Conservation (phyloP, 2,888 invertebrate species). For the Microplitis manilae region DNA sequence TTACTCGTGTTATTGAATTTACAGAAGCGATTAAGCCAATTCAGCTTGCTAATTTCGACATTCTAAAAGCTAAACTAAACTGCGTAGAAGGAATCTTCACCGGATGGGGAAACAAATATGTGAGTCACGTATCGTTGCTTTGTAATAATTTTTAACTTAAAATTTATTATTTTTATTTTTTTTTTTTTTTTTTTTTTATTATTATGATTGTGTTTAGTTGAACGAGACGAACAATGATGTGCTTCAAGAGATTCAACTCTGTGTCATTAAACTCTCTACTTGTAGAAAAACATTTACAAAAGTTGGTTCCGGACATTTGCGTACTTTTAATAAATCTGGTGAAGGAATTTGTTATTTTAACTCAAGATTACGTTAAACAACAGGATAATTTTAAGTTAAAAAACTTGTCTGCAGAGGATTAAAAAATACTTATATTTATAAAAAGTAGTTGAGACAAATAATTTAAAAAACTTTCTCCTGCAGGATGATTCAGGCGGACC, state of each 20-base stretch:
- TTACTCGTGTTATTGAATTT: constrained; percentile 36
- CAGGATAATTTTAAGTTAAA: no score
- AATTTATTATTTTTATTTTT: not conserved
- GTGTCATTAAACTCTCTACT: constrained; percentile 18
- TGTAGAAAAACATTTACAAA: constrained; percentile 19
- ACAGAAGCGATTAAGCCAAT: constrained; percentile 68
- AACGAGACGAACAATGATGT: not conserved
- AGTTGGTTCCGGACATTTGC: not conserved
- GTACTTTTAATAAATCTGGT: not conserved
- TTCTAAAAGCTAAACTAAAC: constrained; percentile 58
- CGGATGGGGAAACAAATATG: constrained; percentile 73
- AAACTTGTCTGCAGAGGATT: not conserved
- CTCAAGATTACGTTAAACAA: no score
- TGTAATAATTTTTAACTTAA: not conserved
- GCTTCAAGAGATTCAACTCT: constrained; percentile 19
- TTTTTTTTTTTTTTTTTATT: not conserved
- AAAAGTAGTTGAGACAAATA: not conserved
- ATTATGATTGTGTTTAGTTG: not conserved
- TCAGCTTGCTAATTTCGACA: constrained; percentile 65
- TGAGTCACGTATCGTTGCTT: constrained; percentile 57
- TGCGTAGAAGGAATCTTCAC: constrained; percentile 66
- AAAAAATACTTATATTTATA: not conserved
- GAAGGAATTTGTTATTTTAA: constrained; percentile 10
- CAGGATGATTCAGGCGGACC: constrained; percentile 51
- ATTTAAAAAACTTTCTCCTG: not conserved